Percentiles rank a stretch among this genome's conserved stretches.
phyloP scores from a whole-genome alignment of 2,888 invertebrate species.

The Meteorus colon region DNA sequence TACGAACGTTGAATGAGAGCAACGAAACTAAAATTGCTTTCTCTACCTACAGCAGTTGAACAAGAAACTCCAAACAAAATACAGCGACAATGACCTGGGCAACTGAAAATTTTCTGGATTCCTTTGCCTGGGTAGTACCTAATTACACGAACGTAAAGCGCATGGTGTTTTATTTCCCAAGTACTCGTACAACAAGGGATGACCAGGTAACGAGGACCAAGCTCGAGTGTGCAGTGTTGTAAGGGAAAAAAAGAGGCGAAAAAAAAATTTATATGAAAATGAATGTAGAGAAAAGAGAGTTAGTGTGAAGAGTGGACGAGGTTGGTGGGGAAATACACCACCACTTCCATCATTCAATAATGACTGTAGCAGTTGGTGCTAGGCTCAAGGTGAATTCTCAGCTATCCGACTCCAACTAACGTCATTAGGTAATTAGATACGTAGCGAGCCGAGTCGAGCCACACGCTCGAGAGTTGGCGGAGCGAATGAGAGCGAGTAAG shows the following conservation, averaged over 20 bases:
- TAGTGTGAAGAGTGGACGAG: constrained; percentile 28
- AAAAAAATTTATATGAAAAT: constrained; percentile 34
- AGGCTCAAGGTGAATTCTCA: constrained; percentile 55
- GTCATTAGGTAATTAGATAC: constrained; percentile 64
- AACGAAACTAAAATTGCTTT: too few relatives aligned
- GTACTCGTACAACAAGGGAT: constrained; percentile 46
- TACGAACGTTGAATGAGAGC: too few relatives aligned
- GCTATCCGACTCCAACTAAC: constrained; percentile 60
- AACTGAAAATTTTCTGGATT: constrained; percentile 43
- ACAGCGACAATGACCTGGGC: constrained; percentile 14
- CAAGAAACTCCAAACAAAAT: constrained; percentile 9
- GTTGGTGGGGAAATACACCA: constrained; percentile 11
- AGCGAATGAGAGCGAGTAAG: constrained; percentile 47
- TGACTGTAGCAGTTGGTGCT: constrained; percentile 36
- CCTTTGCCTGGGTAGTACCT: constrained; percentile 41
- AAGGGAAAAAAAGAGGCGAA: constrained; percentile 21
- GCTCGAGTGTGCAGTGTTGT: constrained; percentile 39
- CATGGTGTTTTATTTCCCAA: constrained; percentile 46
- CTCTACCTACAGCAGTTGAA: not conserved
- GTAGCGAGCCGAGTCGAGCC: constrained; percentile 56
- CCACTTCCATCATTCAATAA: constrained; percentile 28
- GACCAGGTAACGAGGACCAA: constrained; percentile 52
- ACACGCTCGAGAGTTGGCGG: constrained; percentile 48
- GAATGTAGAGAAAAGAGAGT: constrained; percentile 25
- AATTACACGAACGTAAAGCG: constrained; percentile 50